Conservation (phyloP, 1,140 invertebrate genomes). For the Euura saliciscinereae region DNA sequence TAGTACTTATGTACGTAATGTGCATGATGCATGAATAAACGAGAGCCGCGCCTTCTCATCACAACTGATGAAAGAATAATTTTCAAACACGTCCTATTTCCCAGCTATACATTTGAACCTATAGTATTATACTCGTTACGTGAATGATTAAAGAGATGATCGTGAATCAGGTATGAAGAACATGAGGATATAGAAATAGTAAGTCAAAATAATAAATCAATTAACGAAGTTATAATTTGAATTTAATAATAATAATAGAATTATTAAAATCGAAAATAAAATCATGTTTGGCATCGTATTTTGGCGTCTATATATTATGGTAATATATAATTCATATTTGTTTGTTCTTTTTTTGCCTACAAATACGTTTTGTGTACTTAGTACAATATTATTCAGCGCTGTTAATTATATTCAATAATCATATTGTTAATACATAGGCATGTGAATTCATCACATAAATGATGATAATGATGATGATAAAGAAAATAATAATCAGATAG, state of each 20-base stretch:
- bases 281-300: constrained; percentile 57
- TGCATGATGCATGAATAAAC: too few relatives aligned
- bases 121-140: too few relatives aligned
- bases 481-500: neutral
- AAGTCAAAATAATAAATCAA: neutral
- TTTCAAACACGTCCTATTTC: too few relatives aligned
- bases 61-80: too few relatives aligned
- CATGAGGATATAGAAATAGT: neutral
- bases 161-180: too few relatives aligned
- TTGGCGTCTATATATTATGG: constrained; percentile 47
- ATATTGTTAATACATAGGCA: neutral
- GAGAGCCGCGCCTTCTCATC: too few relatives aligned
- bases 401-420: neutral
- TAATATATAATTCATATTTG: neutral
- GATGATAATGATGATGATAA: neutral
- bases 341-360: neutral
- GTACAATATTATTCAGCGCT: neutral
- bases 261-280: constrained; percentile 26
- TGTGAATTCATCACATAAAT: too few relatives aligned
- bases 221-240: constrained; percentile 29
- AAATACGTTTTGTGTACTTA: neutral
- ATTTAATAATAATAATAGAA: constrained; percentile 32
- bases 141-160: too few relatives aligned
- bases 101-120: too few relatives aligned
- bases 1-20: too few relatives aligned